phyloP scores from a whole-genome alignment of 30 jellyfish, hydroid and myxozoan species.

The Aurelia aurita region DNA sequence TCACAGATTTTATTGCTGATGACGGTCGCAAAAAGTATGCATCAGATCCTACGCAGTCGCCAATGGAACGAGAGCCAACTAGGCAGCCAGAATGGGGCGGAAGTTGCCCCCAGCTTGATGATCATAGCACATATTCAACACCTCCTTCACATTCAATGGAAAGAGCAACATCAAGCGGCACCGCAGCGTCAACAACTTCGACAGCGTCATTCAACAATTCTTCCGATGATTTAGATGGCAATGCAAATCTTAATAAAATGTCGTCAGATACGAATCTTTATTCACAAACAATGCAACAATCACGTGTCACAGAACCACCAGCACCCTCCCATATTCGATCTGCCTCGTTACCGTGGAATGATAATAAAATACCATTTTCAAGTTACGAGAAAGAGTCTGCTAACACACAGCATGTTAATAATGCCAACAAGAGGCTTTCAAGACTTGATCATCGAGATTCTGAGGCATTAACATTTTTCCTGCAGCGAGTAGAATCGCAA shows the following conservation, averaged over 20 bases:
- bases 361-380: slow-evolving; percentile 67
- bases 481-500: slow-evolving; percentile 98
- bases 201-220: slow-evolving; percentile 39
- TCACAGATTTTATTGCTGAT: slow-evolving; percentile 90
- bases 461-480: slow-evolving; percentile 86
- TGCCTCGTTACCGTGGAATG: slow-evolving; percentile 95
- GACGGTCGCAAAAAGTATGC: slow-evolving; percentile 87
- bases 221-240: slow-evolving; percentile 56
- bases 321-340: slow-evolving; percentile 81
- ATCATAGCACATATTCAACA: slow-evolving; percentile 69
- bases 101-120: slow-evolving; percentile 94
- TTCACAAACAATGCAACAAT: slow-evolving; percentile 74
- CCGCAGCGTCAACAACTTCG: slow-evolving; percentile 65
- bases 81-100: slow-evolving; percentile 99
- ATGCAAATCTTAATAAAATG: slow-evolving; percentile 53
- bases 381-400: slow-evolving; percentile 33
- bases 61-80: slow-evolving; percentile 77
- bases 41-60: slow-evolving; percentile 94
- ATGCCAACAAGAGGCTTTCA: slow-evolving; percentile 49
- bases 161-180: slow-evolving; percentile 69
- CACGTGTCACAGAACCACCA: slow-evolving; percentile 62
- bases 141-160: slow-evolving; percentile 48
- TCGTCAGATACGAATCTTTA: slow-evolving; percentile 87
- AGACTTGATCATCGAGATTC: slow-evolving; percentile 94
- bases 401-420: slow-evolving; percentile 2